phyloP scores from a whole-genome alignment of 2,113 vertebrate species.

The Megalops atlanticus region DNA sequence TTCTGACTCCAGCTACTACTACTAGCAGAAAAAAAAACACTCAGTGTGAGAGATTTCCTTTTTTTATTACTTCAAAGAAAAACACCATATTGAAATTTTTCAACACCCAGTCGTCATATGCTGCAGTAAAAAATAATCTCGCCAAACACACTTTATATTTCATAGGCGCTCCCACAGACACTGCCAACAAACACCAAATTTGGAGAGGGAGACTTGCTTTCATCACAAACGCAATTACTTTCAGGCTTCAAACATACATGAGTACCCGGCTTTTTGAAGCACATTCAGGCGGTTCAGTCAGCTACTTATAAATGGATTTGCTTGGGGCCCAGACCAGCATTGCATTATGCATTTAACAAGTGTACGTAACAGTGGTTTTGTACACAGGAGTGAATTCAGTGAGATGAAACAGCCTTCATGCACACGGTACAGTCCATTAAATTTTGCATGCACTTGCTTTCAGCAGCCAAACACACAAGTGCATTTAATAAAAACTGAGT shows the following conservation, averaged over 20 bases:
- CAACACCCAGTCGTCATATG: background rate
- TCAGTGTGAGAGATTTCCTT: background rate
- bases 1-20: too few species aligned
- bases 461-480: background rate
- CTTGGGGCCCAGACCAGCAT: too few species aligned
- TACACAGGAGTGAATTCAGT: background rate
- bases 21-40: background rate
- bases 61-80: background rate
- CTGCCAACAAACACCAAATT: background rate
- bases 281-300: background rate
- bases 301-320: background rate
- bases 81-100: background rate
- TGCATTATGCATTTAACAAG: background rate
- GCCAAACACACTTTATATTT: background rate
- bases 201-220: too few species aligned
- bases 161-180: too few species aligned
- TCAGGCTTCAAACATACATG: background rate
- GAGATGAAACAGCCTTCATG: background rate
- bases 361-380: background rate
- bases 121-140: background rate
- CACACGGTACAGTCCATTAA: background rate
- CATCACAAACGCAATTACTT: background rate
- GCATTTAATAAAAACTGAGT: background rate
- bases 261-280: background rate
- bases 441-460: background rate